A percentile compares a stretch with the other conserved stretches of the same genome.
These are phyloP conservation scores for Pollimyrus isidori DNA, from an alignment of 2,113 vertebrate species.

Conservation along the genomic window DNA sequence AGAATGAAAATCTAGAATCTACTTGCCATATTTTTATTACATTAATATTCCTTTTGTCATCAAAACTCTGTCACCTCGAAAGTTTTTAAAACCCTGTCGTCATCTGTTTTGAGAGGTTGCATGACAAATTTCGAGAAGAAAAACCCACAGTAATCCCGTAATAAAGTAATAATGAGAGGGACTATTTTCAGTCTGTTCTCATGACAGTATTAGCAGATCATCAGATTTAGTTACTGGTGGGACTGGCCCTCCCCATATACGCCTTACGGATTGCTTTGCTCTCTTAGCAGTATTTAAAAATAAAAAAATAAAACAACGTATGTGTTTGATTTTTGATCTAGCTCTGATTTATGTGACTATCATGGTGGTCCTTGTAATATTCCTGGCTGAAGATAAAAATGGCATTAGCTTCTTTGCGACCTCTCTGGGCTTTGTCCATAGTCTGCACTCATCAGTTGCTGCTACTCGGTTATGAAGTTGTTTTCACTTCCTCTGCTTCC, in stretches of 20 bases:
- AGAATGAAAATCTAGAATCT: not conserved
- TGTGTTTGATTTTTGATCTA: not conserved
- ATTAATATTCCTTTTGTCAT: conserved; percentile 6
- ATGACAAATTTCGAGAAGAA: not conserved
- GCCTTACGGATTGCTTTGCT: not conserved
- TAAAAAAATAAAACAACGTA: not conserved
- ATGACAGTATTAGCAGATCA: conserved; percentile 8
- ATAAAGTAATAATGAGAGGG: conserved; percentile 2
- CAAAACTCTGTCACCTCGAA: not conserved
- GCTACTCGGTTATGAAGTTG: not conserved
- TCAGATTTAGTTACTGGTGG: not conserved
- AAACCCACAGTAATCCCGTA: conserved; percentile 8
- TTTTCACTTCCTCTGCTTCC: not conserved
- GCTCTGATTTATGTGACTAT: not conserved
- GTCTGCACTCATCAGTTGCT: not conserved
- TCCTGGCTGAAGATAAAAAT: not conserved
- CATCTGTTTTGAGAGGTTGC: not conserved
- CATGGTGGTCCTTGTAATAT: not conserved
- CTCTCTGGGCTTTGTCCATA: not conserved
- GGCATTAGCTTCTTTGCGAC: not conserved
- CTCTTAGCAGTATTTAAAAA: not conserved
- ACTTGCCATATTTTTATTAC: not conserved
- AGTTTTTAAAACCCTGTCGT: not conserved
- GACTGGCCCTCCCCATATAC: not conserved
- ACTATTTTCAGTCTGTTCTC: conserved; percentile 1